phyloP scores from a whole-genome alignment of 64 coral and sea anemone genomes.

The Montipora foliosa region DNA sequence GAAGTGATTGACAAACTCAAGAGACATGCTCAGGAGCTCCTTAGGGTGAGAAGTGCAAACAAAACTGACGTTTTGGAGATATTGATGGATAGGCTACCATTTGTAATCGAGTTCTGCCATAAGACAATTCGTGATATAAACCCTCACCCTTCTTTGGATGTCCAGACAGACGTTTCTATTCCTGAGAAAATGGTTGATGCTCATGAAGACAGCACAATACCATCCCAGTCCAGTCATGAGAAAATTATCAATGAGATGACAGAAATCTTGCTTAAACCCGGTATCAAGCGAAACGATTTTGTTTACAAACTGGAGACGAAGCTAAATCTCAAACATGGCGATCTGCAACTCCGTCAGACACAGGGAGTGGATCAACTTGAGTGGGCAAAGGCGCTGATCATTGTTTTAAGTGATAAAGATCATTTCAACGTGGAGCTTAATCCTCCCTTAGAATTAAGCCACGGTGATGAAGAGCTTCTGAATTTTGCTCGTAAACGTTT shows the following conservation, averaged over 20 bases:
- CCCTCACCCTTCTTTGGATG: conserved; percentile 30
- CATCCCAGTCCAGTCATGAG: neutral
- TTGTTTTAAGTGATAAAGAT: neutral
- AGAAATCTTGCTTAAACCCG: neutral
- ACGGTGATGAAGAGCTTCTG: conserved; percentile 11
- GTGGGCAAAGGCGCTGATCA: conserved; percentile 17
- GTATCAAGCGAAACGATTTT: neutral
- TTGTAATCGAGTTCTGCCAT: neutral
- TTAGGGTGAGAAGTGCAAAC: neutral
- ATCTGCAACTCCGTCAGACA: neutral
- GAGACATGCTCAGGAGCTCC: neutral
- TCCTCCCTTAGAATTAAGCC: neutral
- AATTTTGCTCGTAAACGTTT: conserved; percentile 17
- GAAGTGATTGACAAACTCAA: neutral
- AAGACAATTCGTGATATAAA: conserved; percentile 1
- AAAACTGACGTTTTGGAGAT: neutral
- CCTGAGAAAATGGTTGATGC: conserved; percentile 13
- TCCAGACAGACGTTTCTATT: neutral
- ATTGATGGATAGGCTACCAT: neutral
- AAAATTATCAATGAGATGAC: conserved; percentile 4
- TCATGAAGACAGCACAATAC: neutral
- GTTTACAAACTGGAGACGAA: neutral
- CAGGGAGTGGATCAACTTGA: neutral
- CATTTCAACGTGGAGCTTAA: neutral
- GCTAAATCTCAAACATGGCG: neutral